phyloP scores from a whole-genome alignment of 37 sponge, comb jelly and placozoan species.

The Aplysina aerophoba region DNA sequence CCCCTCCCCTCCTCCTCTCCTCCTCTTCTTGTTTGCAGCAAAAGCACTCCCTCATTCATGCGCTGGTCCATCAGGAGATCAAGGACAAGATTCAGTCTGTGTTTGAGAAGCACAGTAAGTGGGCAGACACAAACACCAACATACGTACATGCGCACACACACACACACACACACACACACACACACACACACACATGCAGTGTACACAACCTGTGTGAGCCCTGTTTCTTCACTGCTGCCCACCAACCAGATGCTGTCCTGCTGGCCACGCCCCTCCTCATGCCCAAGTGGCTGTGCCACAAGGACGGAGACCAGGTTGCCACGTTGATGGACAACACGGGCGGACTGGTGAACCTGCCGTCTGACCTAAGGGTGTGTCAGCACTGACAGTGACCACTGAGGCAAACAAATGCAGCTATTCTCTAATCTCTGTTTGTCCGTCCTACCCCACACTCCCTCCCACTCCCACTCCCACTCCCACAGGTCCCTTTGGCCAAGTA shows the following conservation, averaged over 20 bases:
- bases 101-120: conserved; percentile 69
- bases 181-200: not conserved
- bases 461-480: conserved; percentile 2
- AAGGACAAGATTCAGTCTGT: conserved; percentile 40
- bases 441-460: not conserved
- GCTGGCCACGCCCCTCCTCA: conserved; percentile 62
- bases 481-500: conserved; percentile 74
- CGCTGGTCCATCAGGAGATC: conserved; percentile 55
- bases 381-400: not conserved
- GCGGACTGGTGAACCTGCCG: conserved; percentile 70
- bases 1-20: too few relatives aligned
- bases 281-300: conserved; percentile 35
- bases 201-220: not conserved
- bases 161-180: too few relatives aligned
- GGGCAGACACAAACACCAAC: too few relatives aligned
- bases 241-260: conserved; percentile 56
- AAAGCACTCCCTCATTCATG: conserved; percentile 42
- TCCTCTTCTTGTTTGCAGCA: not conserved
- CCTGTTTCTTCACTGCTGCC: too few relatives aligned
- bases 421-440: not conserved
- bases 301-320: conserved; percentile 17
- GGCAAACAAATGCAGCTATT: not conserved
- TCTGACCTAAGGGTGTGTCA: conserved; percentile 60
- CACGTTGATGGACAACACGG: conserved; percentile 70
- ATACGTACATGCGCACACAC: too few relatives aligned